Evolutionary conservation across 2,888 invertebrate genomes (phyloP), one percentile per base, ranked within the genome.

Genomic region (Caenorhabditis becei): DNA sequence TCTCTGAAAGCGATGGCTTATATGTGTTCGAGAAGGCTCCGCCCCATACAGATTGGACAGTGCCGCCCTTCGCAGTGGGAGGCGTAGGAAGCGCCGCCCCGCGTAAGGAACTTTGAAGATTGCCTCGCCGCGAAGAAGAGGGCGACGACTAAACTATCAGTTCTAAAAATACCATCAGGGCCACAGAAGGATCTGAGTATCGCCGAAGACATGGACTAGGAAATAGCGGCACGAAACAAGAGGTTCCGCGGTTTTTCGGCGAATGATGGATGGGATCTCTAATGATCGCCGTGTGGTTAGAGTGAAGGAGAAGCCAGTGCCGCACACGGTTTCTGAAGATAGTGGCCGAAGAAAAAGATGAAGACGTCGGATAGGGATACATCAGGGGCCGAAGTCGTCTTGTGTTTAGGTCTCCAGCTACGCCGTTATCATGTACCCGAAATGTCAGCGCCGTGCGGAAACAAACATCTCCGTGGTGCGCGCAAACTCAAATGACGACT

Each of bases 241-340:
- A 54, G 75, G 47, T 65, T 51, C 20, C 18, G 59, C 44, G 65
- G 41, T 65, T 65, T n/a, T 67, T 62, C 69, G 69, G 23, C 24
- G 44, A 51, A 56, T 69, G 80, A 80, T 80, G 80, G 69, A 80
- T 80, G 69, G 49, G 51, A 74, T 80, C 63, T 80, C 80, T 80
- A 74, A 74, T 80, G 63, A 56, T 79, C 67, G 79, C 62, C 65
- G 47, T 66, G 61, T 79, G 70, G 74, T 80, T 74, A 80, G 80
- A 74, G 80, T 35, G 59, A 37, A n/a, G 59, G 66, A 75, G 75
- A 75, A 75, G 75, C 66, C 66, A 75, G 75, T 44, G 59, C 23
- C 65, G 74, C 75, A 61, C 66, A 61, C 75, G 47, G 75, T 75
- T 67, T 75, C 59, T 66, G 66, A 75, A 74, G 74, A 49, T 49